A percentile compares a stretch with the other conserved stretches of the same genome.
These are phyloP conservation scores for Prietella phreatophila DNA, from an alignment of 2,113 vertebrate genomes.

Conservation along the genomic window DNA sequence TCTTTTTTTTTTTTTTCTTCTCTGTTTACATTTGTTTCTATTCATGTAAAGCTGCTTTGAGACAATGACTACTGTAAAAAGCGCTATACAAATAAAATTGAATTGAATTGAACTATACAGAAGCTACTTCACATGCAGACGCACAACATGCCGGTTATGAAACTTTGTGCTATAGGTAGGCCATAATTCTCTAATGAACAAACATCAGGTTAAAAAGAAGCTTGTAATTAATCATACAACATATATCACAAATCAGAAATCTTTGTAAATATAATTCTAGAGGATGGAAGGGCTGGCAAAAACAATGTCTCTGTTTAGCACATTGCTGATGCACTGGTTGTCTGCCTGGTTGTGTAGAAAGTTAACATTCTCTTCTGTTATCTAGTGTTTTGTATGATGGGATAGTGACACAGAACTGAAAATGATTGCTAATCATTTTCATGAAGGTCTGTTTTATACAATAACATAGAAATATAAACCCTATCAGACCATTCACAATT, in stretches of 20 bases:
- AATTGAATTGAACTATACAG: too few species aligned
- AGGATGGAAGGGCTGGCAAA: background rate
- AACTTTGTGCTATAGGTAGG: background rate
- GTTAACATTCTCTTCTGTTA: background rate
- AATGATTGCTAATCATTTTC: background rate
- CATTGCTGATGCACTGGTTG: background rate
- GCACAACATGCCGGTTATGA: background rate
- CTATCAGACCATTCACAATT: background rate
- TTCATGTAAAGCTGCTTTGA: too few species aligned
- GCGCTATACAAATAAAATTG: too few species aligned
- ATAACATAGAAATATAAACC: background rate
- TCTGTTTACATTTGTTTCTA: too few species aligned
- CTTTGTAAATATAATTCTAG: background rate
- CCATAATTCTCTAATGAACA: background rate
- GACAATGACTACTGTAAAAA: too few species aligned
- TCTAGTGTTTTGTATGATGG: background rate
- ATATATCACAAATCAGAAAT: background rate
- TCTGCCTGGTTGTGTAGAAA: background rate
- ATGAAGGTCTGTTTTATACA: background rate
- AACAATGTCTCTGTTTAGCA: background rate
- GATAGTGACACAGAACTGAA: background rate
- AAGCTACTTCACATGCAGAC: background rate
- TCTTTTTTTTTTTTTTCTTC: too few species aligned
- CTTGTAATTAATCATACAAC: background rate
- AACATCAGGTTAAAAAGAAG: background rate